These are phyloP conservation scores for Myxocyprinus asiaticus DNA, from an alignment of 2,113 vertebrate genomes.

Conservation along the genomic window DNA sequence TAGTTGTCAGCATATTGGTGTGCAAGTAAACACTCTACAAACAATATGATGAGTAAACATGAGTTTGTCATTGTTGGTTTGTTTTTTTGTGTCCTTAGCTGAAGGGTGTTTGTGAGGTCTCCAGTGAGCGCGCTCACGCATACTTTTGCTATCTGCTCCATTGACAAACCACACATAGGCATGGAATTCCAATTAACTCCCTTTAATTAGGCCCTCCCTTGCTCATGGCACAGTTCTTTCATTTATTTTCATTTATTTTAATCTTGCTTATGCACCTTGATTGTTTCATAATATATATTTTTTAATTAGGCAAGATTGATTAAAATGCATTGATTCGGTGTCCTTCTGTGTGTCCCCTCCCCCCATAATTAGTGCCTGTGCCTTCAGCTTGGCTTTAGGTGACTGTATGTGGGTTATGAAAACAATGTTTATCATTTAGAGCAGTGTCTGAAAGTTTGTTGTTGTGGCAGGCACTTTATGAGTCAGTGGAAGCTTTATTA, in stretches of 20 bases:
- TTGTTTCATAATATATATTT: slow-evolving; percentile 72
- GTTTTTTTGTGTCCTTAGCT: slow-evolving; percentile 8
- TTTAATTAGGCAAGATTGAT: slow-evolving; percentile 76
- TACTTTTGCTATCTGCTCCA: slow-evolving; percentile 52
- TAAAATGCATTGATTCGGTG: slow-evolving; percentile 72
- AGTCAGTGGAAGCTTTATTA: slow-evolving; percentile 40
- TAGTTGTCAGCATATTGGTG: too few relatives aligned
- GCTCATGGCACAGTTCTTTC: slow-evolving; percentile 65
- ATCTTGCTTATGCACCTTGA: slow-evolving; percentile 76
- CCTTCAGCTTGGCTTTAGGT: slow-evolving; percentile 33
- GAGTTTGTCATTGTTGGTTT: too few relatives aligned
- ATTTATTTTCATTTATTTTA: slow-evolving; percentile 78
- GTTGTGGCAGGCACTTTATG: slow-evolving; percentile 55
- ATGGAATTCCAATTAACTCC: slow-evolving; percentile 73
- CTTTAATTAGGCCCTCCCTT: slow-evolving; percentile 70
- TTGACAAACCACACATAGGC: slow-evolving; percentile 56
- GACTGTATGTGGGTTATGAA: slow-evolving; percentile 53
- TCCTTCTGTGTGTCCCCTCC: slow-evolving; percentile 48
- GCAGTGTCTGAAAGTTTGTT: slow-evolving; percentile 52
- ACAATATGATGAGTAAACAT: too few relatives aligned
- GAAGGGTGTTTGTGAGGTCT: slow-evolving; percentile 44
- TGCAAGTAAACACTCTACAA: too few relatives aligned
- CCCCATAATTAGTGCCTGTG: slow-evolving; percentile 66
- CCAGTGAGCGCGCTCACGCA: slow-evolving; percentile 43
- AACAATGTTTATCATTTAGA: slow-evolving; percentile 60